A percentile compares a stretch with the other conserved stretches of the same genome.
These are phyloP conservation scores for Elephantulus edwardii DNA, from an alignment of 2,113 vertebrate genomes.

Conservation along the genomic window DNA sequence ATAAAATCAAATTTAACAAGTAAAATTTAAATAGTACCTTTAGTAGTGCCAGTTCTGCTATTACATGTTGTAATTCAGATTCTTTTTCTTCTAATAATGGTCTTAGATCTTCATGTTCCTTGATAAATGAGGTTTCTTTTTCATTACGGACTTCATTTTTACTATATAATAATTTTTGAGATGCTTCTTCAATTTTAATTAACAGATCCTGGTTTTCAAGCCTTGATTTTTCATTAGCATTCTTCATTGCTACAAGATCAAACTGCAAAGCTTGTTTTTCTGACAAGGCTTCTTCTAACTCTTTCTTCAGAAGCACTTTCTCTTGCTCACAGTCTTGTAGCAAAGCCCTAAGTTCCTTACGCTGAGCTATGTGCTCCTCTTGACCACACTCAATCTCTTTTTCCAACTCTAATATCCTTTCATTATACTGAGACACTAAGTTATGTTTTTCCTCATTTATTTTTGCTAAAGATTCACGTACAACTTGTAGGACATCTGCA, in stretches of 20 bases:
- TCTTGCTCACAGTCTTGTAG: conserved; percentile 87
- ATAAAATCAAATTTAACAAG: neutral
- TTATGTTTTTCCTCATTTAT: conserved; percentile 82
- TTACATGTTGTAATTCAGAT: conserved; percentile 85
- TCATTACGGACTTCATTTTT: conserved; percentile 81
- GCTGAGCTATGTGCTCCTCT: conserved; percentile 78
- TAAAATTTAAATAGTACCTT: conserved; percentile 86
- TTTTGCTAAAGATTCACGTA: conserved; percentile 78
- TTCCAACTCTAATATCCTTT: conserved; percentile 80
- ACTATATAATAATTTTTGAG: conserved; percentile 79
- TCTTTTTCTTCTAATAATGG: conserved; percentile 89
- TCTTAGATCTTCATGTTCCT: conserved; percentile 82
- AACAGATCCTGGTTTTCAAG: conserved; percentile 89
- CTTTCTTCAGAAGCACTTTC: conserved; percentile 84
- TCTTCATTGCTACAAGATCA: conserved; percentile 89
- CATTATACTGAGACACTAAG: conserved; percentile 77
- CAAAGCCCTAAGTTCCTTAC: conserved; percentile 84
- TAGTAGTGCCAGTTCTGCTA: conserved; percentile 85
- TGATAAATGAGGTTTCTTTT: conserved; percentile 58
- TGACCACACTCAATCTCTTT: conserved; percentile 82
- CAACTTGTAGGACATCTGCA: conserved; percentile 76
- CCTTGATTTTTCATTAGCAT: conserved; percentile 84
- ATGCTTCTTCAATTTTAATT: conserved; percentile 79
- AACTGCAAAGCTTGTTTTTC: conserved; percentile 87
- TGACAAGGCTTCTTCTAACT: conserved; percentile 85